Evolutionary conservation across 2,888 invertebrate species (phyloP).

Genomic region (Lasiommata megera): DNA sequence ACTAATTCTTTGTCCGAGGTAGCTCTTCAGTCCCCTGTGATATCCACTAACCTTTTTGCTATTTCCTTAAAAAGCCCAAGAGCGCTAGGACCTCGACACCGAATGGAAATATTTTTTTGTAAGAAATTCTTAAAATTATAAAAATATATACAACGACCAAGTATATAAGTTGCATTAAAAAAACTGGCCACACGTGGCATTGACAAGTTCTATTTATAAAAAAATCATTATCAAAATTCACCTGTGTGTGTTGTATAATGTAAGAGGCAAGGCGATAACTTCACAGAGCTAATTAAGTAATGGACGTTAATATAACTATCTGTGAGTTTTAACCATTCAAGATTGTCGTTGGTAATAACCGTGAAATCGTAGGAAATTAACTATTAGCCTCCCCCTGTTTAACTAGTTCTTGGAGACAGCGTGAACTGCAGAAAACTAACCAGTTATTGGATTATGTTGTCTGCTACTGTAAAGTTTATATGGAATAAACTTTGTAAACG

Average conservation of each 20-base stretch:
- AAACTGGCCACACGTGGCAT: too few relatives aligned
- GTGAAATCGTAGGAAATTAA: slow-evolving; percentile 21
- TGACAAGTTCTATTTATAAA: too few relatives aligned
- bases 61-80: too few relatives aligned
- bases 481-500: slow-evolving; percentile 45
- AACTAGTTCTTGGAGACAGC: slow-evolving; percentile 28
- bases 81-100: too few relatives aligned
- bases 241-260: background rate
- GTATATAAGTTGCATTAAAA: too few relatives aligned
- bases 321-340: slow-evolving; percentile 4
- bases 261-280: background rate
- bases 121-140: too few relatives aligned
- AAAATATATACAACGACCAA: too few relatives aligned
- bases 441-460: slow-evolving; percentile 47
- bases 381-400: slow-evolving; percentile 17
- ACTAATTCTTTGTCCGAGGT: too few relatives aligned
- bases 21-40: too few relatives aligned
- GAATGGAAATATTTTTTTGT: too few relatives aligned
- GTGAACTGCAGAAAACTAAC: slow-evolving; percentile 36
- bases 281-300: background rate
- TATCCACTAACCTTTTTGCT: too few relatives aligned
- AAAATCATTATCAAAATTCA: too few relatives aligned
- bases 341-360: slow-evolving; percentile 10
- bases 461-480: slow-evolving; percentile 48
- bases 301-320: background rate